Evolutionary conservation across 1,140 invertebrate species (phyloP), one percentile per base, ranked within the genome.

Genomic region (Dendrolimus punctatus): DNA sequence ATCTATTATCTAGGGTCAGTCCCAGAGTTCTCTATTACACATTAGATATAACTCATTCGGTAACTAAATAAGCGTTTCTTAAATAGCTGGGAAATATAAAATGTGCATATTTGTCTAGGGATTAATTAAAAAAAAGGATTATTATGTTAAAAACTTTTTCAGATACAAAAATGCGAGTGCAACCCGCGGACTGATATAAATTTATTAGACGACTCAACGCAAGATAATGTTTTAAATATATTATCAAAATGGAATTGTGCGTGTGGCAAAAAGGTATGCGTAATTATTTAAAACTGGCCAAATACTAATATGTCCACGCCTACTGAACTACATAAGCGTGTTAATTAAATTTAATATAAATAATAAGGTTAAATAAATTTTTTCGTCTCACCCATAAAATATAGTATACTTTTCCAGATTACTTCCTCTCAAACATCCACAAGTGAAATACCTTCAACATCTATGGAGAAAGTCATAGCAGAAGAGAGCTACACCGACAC

Each of bases 151-250:
- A 46, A 5, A 1, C 36, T 41, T 50, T 9, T 36, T 42, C 61
- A 85, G 82, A 70, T 83, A 10, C 78, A 77, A 61, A 83, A 80
- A 67, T 86, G 83, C 56, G 80, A 86, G 73, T 86, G 83, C 50
- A 82, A 84, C 62, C 73, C 68, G 46, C 53, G 82, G 5, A 80
- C 68, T 6, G 77, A 86, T 64, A 66, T 85, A 10, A 66, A 75
- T 60, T 61, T 80, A 53, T 57, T 83, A 23, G 81, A 83, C 50
- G 83, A 86, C 60, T 66, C 71, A 6, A 78, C 55, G 41, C 83
- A 84, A 75, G 83, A 85, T 49, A 80, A 83, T 62, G 74, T 86
- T 38, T 57, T 83, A 39, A 73, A 81, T 51, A 79, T 82, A 50
- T 60, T 86, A 8, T 74, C 78, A 2, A 82, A 82, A 67, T 86